Base-by-base conservation (phyloP, 2,888 invertebrate species). In the Tipula lateralis region DNA sequence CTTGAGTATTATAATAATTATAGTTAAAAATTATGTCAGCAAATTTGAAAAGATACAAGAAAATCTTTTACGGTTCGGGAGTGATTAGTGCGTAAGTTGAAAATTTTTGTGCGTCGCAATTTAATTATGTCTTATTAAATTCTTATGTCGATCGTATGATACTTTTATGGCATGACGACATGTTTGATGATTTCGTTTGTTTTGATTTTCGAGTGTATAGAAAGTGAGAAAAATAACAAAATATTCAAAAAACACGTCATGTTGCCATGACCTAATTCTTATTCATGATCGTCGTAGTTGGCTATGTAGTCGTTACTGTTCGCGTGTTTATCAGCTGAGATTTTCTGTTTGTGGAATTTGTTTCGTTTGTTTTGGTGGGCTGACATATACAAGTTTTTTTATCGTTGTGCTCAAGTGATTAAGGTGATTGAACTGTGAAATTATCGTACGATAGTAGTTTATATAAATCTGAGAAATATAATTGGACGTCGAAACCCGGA, bases 11-110 rank as follows among this genome's bases (percentile, higher is more conserved):
- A 7, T 24, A 9, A 66, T n/a, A 66, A 66, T 66, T 66, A 7
- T 50, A 7, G 66, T 12, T 0, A 66, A 9, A 66, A 66, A 66
- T 66, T 66, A 66, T 66, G 66, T 2, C 66, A n/a, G 66, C 24
- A 66, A 66, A 66, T 24, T 66, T 66, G 9, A 66, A 66, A 24
- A 66, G 4, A 12, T 66, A 66, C 24, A 66, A 66, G 24, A 66
- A 66, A 66, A 24, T 66, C 9, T 66, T 66, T 66, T 66, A 66
- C 66, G 66, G 66, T 66, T 66, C 66, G 66, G 66, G 66, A 66
- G 66, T 66, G 66, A 66, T 66, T 66, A 66, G 66, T 66, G 66
- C 66, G 66, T 66, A 66, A 66, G 66, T 66, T 66, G 24, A 19
- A 24, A 24, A 24, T 1, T 24, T 24, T 24, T 24, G 19, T 66